Base-by-base conservation (phyloP, 2,113 vertebrate genomes). In the Forbesichthys agassizii region DNA sequence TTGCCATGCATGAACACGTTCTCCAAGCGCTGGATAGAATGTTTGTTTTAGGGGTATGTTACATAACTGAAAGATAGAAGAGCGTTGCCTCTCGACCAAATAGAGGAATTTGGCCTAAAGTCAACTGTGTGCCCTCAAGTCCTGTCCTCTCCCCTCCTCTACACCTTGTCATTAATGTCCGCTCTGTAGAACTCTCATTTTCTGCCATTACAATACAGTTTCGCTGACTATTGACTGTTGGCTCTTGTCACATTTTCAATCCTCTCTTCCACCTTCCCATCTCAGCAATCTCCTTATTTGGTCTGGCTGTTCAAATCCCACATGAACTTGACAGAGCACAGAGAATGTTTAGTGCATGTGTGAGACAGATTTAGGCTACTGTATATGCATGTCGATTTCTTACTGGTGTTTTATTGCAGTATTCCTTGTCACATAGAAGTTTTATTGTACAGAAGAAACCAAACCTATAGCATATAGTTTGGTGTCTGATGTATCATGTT, bases 61-160 rank as follows among this genome's bases (percentile, higher is more conserved):
- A 57, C 55, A 27, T 57, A 57, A 57, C 55, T 16, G 11, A 57
- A 1, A 71, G 16, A 58, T 9, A 11, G 51, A 72, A 64, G 14
- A 64, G 54, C 20, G 58, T 71, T 57, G 80, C 20, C 27, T 27
- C 27, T 27, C 2, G 27, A 27, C 27, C 27, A 3, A 27, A 27
- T 27, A 27, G 27, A 27, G 33, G 74, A 55, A 48, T 5, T 46
- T 81, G 71, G 71, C 54, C 5, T 42, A 9, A 42, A 65, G 3
- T 73, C 82, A 74, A 76, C 64, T 82, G 80, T 74, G 47, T 61
- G 52, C 63, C 63, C 69, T 53, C 48, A n/a, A 58, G 65, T 74
- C 0, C 10, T 52, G 42, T 60, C 64, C 53, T 69, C 48, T 69
- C 46, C 62, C 14, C 56, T 64, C 73, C 73, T 54, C 58, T 33